Percentiles rank a stretch among this genome's conserved stretches.
Conservation (phyloP, 2,113 vertebrate species). For the Pedionomus torquatus region DNA sequence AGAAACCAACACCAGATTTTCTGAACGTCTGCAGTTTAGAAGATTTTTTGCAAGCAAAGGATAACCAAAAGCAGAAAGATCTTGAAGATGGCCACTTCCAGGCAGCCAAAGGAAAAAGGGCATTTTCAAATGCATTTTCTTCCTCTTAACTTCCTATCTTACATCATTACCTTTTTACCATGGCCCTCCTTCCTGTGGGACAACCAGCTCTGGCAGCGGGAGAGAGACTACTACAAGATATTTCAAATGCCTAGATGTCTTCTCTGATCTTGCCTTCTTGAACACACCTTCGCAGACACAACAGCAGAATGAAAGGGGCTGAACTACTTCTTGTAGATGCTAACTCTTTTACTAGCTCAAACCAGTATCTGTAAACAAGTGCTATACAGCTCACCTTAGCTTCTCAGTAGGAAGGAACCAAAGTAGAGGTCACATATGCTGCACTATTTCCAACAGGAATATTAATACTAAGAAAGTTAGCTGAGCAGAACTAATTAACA, state of each 20-base stretch:
- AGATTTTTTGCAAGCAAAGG: background rate
- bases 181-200: background rate
- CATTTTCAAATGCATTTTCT: background rate
- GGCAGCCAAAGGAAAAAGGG: background rate
- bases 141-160: background rate
- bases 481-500: background rate
- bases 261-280: background rate
- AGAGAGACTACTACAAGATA: background rate
- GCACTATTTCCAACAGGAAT: slow-evolving; percentile 13
- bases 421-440: background rate
- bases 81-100: background rate
- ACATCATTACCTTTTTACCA: background rate
- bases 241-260: background rate
- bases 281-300: background rate
- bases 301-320: background rate
- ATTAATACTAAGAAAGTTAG: background rate
- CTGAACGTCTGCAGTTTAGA: background rate
- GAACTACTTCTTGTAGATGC: background rate
- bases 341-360: background rate
- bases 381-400: slow-evolving; percentile 13
- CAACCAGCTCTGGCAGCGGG: background rate
- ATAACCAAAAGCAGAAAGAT: background rate
- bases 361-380: background rate
- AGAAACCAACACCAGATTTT: background rate
- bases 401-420: background rate